A percentile compares a stretch with the other conserved stretches of the same genome.
phyloP scores from a whole-genome alignment of 2,113 vertebrate genomes.

The Xiphophorus maculatus region DNA sequence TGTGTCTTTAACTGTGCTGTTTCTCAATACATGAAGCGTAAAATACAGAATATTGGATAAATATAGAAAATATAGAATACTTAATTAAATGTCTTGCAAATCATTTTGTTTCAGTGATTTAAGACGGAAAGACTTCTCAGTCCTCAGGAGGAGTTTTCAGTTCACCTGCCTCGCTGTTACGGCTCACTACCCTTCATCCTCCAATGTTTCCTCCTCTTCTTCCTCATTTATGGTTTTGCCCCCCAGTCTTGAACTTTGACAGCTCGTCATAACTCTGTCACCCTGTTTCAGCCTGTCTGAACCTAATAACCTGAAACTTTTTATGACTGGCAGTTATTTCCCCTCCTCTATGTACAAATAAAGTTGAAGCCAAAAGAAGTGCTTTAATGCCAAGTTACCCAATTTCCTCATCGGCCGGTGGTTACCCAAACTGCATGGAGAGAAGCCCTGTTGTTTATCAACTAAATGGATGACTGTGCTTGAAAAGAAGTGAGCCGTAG shows the following conservation, averaged over 20 bases:
- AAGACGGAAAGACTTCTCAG: not conserved
- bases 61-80: not conserved
- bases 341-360: slow-evolving; percentile 44
- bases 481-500: slow-evolving; percentile 36
- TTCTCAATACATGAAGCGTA: not conserved
- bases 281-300: slow-evolving; percentile 60
- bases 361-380: slow-evolving; percentile 37
- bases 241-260: slow-evolving; percentile 64
- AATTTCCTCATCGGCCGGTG: slow-evolving; percentile 56
- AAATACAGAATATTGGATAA: not conserved
- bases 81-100: not conserved
- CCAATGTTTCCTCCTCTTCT: slow-evolving; percentile 18
- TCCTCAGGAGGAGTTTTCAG: slow-evolving; percentile 25
- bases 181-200: slow-evolving; percentile 22
- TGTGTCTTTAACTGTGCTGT: not conserved
- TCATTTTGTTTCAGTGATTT: not conserved
- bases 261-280: slow-evolving; percentile 66
- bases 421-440: slow-evolving; percentile 29
- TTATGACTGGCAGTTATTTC: slow-evolving; percentile 74
- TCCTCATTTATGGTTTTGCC: slow-evolving; percentile 36
- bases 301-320: slow-evolving; percentile 76
- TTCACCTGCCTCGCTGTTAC: slow-evolving; percentile 24
- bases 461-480: slow-evolving; percentile 49
- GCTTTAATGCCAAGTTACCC: slow-evolving; percentile 48
- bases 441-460: slow-evolving; percentile 40